Evolutionary conservation across 2,888 invertebrate genomes (phyloP).

Genomic region (Galerucella calmariensis): DNA sequence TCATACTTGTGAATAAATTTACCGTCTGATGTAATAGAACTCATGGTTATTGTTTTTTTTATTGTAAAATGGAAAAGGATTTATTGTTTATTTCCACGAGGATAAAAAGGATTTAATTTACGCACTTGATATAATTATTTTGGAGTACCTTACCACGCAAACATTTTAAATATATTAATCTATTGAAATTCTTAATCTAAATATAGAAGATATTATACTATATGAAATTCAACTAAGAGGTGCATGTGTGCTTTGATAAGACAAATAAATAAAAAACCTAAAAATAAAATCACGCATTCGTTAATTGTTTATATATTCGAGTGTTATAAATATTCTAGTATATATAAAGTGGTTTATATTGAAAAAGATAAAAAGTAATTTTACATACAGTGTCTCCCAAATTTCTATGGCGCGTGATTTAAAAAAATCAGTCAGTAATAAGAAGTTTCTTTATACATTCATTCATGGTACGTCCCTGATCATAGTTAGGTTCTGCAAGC

Average conservation of each 20-base stretch:
- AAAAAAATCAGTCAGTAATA: too few species aligned
- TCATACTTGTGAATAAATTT: not conserved
- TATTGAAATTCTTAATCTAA: not conserved
- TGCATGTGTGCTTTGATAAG: not conserved
- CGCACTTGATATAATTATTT: not conserved
- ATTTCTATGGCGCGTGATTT: too few species aligned
- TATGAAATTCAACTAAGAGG: constrained; percentile 3
- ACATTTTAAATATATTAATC: not conserved
- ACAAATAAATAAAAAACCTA: constrained; percentile 11
- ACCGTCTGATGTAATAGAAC: not conserved
- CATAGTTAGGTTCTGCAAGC: too few species aligned
- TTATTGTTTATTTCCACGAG: not conserved
- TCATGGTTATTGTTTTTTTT: not conserved
- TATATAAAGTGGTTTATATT: not conserved
- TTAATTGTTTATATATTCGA: not conserved
- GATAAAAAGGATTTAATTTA: not conserved
- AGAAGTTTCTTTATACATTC: too few species aligned
- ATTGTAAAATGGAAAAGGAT: not conserved
- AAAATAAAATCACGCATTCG: constrained; percentile 8
- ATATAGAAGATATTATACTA: constrained; percentile 2
- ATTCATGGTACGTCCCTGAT: too few species aligned
- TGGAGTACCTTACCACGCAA: not conserved
- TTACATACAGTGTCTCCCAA: not conserved
- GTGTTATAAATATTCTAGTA: not conserved
- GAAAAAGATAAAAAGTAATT: not conserved